Base-by-base conservation (phyloP, 2,797 vertebrate species). In the Sebastes taczanowskii region DNA sequence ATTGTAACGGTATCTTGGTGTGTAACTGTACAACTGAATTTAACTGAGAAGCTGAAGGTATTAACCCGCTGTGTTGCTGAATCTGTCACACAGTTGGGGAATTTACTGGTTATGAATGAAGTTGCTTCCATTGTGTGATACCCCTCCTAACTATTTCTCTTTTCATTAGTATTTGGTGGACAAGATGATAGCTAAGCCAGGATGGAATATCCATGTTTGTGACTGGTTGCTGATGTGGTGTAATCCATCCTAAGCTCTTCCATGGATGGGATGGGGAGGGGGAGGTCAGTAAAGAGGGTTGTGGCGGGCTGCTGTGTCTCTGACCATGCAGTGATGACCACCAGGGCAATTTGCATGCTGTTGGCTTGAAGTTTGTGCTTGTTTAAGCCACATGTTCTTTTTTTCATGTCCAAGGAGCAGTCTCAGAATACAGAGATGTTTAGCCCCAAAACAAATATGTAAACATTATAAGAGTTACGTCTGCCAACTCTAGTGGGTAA, bases 171-270 rank as follows among this genome's bases (percentile, higher is more conserved):
- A 91, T 85, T 88, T 84, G 66, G 55, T 64, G 79, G 72, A 83
- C 82, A 90, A 83, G 82, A 89, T 83, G 81, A 87, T 87, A 38
- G 63, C 81, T 93, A 85, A 92, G 77, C 86, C 78, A 74, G 67
- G 78, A 86, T 88, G 77, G 78, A 87, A 91, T 90, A 89, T 88
- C 84, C 78, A 58, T 89, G 87, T 92, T 86, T 89, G 81, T 87
- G 80, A 75, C 86, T 32, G 52, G 61, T 71, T 81, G 82, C 81
- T 84, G 88, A 86, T 89, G 84, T 89, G 79, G 86, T 84, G 89
- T 94, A 94, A 95, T 94, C 94, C 92, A 92, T 70, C 78, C 88
- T 94, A 94, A 94, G 92, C 85, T 84, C 76, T 18, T 85, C 77
- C 67, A 59, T 78, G 78, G 74, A 61, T 55, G 70, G 82, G 79